Conservation (phyloP, 2,888 invertebrate species). For the Lasioglossum figueresi region DNA sequence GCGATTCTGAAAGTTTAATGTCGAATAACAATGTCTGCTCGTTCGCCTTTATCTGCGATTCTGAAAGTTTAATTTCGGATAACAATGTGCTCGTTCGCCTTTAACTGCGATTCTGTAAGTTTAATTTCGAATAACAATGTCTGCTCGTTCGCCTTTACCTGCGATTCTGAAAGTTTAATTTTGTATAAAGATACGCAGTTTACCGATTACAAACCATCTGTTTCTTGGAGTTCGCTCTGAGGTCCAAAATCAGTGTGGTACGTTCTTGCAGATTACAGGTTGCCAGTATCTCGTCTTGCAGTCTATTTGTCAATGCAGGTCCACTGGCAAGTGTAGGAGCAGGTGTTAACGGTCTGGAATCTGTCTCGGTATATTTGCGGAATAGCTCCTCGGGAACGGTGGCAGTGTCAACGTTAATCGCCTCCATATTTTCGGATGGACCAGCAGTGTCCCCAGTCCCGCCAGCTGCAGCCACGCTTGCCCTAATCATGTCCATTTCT, state of each 20-base stretch:
- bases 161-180: not conserved
- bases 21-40: no score
- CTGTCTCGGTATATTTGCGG: slow-evolving; percentile 91
- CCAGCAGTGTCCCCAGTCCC: slow-evolving; percentile 36
- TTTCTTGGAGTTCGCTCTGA: slow-evolving; percentile 76
- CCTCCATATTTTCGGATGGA: slow-evolving; percentile 21
- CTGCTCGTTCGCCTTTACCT: no score
- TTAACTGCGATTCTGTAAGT: no score
- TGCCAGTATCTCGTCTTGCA: slow-evolving; percentile 71
- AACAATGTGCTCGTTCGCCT: no score
- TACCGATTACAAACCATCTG: slow-evolving; percentile 41
- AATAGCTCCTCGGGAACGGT: slow-evolving; percentile 80
- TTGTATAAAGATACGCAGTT: not conserved
- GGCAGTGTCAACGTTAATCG: slow-evolving; percentile 46
- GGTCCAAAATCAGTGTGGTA: slow-evolving; percentile 82
- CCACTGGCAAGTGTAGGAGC: slow-evolving; percentile 91
- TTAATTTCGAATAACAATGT: no score
- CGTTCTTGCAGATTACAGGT: slow-evolving; percentile 78
- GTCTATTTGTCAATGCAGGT: slow-evolving; percentile 64
- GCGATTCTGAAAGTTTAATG: no score
- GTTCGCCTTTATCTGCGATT: no score
- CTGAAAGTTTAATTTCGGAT: no score
- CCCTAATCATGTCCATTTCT: slow-evolving; percentile 80
- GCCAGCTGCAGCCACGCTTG: slow-evolving; percentile 71
- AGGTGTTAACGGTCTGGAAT: slow-evolving; percentile 92